Evolutionary conservation across 1,140 invertebrate genomes (phyloP).

Genomic region (Drosophila athabasca): DNA sequence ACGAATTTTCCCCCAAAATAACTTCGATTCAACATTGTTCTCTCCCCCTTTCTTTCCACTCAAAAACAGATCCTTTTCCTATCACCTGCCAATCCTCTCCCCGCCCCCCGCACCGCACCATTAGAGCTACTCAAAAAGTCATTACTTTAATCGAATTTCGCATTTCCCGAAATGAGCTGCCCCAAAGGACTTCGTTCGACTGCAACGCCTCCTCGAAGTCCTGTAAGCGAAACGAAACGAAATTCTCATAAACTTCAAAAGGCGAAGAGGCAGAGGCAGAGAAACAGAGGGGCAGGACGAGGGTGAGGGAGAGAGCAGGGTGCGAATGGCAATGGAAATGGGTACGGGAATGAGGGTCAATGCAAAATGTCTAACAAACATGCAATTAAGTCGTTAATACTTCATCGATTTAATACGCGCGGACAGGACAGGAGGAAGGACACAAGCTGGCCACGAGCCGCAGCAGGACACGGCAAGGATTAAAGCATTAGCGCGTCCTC

Average conservation of each 20-base stretch:
- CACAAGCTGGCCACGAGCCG: neutral
- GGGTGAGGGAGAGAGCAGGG: neutral
- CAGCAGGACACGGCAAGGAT: conserved; percentile 52
- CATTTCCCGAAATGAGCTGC: conserved; percentile 69
- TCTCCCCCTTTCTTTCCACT: too few relatives aligned
- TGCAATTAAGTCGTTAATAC: conserved; percentile 82
- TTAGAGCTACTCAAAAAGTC: conserved; percentile 61
- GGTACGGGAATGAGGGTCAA: conserved; percentile 12
- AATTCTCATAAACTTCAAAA: conserved; percentile 62
- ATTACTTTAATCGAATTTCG: conserved; percentile 80
- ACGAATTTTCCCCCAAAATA: too few relatives aligned
- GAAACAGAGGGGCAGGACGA: neutral
- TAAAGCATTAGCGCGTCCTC: conserved; percentile 70
- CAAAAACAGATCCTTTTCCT: too few relatives aligned
- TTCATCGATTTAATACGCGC: conserved; percentile 78
- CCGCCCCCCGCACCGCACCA: neutral
- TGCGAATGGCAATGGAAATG: too few relatives aligned
- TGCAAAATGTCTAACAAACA: conserved; percentile 77
- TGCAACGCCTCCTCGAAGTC: conserved; percentile 64
- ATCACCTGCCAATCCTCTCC: neutral
- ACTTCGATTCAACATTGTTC: too few relatives aligned
- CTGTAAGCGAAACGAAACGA: conserved; percentile 14
- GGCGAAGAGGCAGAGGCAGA: conserved; percentile 5
- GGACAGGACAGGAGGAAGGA: conserved; percentile 30
- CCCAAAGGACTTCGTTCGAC: conserved; percentile 30